Evolutionary conservation across 2,797 vertebrate species (phyloP).

Genomic region (Spinibarbus caldwelli): DNA sequence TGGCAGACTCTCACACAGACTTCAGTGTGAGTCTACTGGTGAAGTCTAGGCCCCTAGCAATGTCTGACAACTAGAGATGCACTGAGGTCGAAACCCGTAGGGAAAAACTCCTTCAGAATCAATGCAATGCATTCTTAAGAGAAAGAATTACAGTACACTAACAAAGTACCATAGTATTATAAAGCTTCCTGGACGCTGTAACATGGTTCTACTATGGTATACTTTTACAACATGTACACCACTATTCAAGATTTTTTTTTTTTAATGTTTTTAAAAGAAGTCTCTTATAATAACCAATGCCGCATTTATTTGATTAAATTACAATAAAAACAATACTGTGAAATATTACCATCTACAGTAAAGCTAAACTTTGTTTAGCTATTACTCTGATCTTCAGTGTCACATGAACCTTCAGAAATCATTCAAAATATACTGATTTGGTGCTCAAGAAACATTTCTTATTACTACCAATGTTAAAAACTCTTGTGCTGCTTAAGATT

Average conservation of each 20-base stretch:
- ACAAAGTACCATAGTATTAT: neutral
- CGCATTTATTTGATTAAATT: neutral
- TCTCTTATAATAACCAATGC: no score
- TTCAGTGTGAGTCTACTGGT: neutral
- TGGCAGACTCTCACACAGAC: constrained; percentile 17
- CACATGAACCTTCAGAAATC: neutral
- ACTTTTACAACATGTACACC: neutral
- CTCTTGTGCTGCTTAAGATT: neutral
- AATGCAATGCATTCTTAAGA: neutral
- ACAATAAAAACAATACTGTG: neutral
- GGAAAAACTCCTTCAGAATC: neutral
- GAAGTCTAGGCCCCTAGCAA: neutral
- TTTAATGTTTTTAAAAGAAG: no score
- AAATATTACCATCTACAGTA: neutral
- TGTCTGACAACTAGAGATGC: neutral
- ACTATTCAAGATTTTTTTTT: neutral
- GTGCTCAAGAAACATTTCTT: neutral
- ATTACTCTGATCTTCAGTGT: no score
- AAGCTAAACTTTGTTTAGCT: neutral
- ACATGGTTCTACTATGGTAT: neutral
- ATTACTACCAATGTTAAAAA: neutral
- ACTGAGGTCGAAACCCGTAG: neutral
- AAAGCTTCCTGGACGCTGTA: neutral
- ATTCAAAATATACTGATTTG: neutral
- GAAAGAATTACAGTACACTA: neutral